Evolutionary conservation across 2,797 vertebrate species (phyloP).

Genomic region (Amblyopsis hoosieri): DNA sequence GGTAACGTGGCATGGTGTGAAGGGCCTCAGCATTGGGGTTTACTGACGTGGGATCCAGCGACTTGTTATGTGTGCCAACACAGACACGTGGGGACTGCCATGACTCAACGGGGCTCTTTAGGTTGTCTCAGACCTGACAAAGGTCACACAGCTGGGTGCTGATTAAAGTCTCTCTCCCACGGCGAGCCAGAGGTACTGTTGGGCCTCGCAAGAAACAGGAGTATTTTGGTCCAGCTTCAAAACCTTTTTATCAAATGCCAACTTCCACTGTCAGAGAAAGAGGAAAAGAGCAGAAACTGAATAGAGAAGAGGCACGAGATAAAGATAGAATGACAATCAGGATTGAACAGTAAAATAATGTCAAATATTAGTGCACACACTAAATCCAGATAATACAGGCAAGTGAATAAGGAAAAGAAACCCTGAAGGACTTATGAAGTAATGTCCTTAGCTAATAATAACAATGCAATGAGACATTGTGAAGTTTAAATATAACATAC

Average conservation of each 20-base stretch:
- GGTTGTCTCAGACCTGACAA: conserved; percentile 65
- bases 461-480: too few species aligned
- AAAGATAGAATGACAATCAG: neutral
- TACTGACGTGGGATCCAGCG: conserved; percentile 25
- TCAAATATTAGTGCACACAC: too few species aligned
- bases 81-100: conserved; percentile 53
- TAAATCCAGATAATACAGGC: too few species aligned
- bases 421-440: too few species aligned
- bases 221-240: conserved; percentile 62
- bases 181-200: conserved; percentile 55
- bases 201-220: conserved; percentile 43
- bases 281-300: neutral
- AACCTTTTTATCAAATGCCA: conserved; percentile 39
- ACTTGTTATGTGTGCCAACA: conserved; percentile 68
- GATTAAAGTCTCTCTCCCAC: conserved; percentile 74
- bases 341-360: too few species aligned
- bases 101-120: conserved; percentile 58
- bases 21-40: neutral
- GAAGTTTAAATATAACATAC: too few species aligned
- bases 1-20: conserved; percentile 71
- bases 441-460: too few species aligned
- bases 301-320: neutral
- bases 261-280: conserved; percentile 1
- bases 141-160: conserved; percentile 81
- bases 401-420: too few species aligned